Conservation (phyloP, 64 coral and sea anemone genomes). For the Catalaphyllia jardinei region DNA sequence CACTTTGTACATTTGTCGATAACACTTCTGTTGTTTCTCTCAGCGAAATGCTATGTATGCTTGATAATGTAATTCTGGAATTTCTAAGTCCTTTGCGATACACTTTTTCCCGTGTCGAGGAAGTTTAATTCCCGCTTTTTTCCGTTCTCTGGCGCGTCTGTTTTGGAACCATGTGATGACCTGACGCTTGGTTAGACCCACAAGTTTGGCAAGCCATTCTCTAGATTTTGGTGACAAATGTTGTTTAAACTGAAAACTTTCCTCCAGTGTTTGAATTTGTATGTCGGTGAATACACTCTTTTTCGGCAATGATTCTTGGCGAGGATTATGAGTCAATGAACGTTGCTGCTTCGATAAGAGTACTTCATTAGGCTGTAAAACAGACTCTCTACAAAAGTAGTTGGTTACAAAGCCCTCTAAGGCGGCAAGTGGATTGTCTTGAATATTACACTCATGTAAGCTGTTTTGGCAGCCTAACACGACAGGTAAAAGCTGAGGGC, state of each 20-base stretch:
- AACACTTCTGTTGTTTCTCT: background rate
- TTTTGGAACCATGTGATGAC: conserved; percentile 44
- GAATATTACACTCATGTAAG: background rate
- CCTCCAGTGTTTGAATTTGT: conserved; percentile 1
- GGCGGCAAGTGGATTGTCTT: background rate
- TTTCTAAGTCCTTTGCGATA: background rate
- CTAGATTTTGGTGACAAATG: conserved; percentile 19
- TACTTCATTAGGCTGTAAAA: background rate
- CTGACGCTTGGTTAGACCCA: conserved; percentile 16
- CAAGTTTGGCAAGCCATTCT: conserved; percentile 9
- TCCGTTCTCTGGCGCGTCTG: conserved; percentile 5
- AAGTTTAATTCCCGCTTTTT: conserved; percentile 11
- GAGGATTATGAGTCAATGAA: background rate
- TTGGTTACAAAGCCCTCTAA: conserved; percentile 16
- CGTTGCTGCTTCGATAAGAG: background rate
- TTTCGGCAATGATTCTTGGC: background rate
- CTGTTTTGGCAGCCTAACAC: background rate
- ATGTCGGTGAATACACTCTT: conserved; percentile 6
- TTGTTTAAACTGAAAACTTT: conserved; percentile 27
- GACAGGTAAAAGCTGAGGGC: too few species aligned
- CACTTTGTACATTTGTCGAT: too few species aligned
- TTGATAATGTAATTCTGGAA: background rate
- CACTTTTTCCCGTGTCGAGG: conserved; percentile 9
- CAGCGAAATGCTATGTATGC: background rate
- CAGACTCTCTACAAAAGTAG: conserved; percentile 26